Percentiles rank a stretch among this genome's conserved stretches.
Evolutionary conservation across 37 sponge, comb jelly and placozoan species (phyloP).

Genomic region (Axinella damicornis): DNA sequence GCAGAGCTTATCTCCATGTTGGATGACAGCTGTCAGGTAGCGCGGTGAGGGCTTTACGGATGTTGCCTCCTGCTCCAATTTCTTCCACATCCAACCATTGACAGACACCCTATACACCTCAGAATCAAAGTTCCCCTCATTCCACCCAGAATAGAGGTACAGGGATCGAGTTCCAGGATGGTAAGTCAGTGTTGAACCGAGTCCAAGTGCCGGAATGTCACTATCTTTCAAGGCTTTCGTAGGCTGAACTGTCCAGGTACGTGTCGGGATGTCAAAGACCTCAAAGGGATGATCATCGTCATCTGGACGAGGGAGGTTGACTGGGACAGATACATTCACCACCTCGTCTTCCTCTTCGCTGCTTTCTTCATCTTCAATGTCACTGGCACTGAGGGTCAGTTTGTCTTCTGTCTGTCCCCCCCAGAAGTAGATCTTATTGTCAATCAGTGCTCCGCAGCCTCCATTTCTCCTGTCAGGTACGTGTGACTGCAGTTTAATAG

Average conservation of each 20-base stretch:
- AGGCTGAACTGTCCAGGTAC: slow-evolving; percentile 14
- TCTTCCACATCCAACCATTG: slow-evolving; percentile 10
- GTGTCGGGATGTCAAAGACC: slow-evolving; percentile 10
- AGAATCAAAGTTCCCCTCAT: slow-evolving; percentile 18
- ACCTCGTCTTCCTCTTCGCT: not conserved
- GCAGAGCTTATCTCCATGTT: slow-evolving; percentile 39
- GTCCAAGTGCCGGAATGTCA: slow-evolving; percentile 13
- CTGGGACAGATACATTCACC: not conserved
- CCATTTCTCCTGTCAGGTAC: slow-evolving; percentile 30
- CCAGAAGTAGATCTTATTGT: slow-evolving; percentile 33
- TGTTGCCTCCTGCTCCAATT: not conserved
- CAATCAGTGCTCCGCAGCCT: slow-evolving; percentile 30
- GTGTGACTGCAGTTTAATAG: too few relatives aligned
- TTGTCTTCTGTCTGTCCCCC: slow-evolving; percentile 38
- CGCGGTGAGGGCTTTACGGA: slow-evolving; percentile 44
- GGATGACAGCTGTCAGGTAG: slow-evolving; percentile 47
- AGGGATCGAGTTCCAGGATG: not conserved
- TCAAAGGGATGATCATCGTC: slow-evolving; percentile 35
- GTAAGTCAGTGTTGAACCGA: slow-evolving; percentile 12
- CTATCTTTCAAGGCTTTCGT: not conserved
- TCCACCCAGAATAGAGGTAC: slow-evolving; percentile 46
- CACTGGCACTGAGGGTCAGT: not conserved
- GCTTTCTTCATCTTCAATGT: not conserved
- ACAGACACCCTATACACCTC: slow-evolving; percentile 15
- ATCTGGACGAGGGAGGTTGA: slow-evolving; percentile 7